These are phyloP conservation scores for Leptoteleia sp. DNA, from an alignment of 1,140 invertebrate genomes.

Conservation along the genomic window DNA sequence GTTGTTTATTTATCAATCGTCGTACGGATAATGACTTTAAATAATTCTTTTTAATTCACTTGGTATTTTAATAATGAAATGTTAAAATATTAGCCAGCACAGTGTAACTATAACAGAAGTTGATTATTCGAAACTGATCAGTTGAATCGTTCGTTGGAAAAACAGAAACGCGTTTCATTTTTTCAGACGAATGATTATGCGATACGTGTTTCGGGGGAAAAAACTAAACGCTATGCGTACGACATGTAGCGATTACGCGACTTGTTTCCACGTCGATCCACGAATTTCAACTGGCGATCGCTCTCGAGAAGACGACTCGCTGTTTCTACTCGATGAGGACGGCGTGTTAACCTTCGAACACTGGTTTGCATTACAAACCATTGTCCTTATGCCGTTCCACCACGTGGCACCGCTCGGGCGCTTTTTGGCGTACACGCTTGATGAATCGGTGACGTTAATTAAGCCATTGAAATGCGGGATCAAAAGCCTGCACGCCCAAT, in stretches of 20 bases:
- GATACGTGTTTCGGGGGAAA: neutral
- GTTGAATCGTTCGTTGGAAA: neutral
- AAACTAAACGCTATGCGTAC: neutral
- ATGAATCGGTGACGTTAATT: slow-evolving; percentile 49
- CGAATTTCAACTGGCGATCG: slow-evolving; percentile 71
- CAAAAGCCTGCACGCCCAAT: slow-evolving; percentile 18
- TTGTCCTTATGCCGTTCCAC: slow-evolving; percentile 55
- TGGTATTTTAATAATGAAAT: too few species aligned
- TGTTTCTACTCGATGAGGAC: slow-evolving; percentile 65
- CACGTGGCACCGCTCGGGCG: slow-evolving; percentile 17
- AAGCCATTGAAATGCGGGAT: slow-evolving; percentile 36
- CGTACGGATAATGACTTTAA: too few species aligned
- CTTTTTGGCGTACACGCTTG: slow-evolving; percentile 27
- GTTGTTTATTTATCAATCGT: too few species aligned
- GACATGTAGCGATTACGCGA: slow-evolving; percentile 54
- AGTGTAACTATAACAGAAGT: too few species aligned
- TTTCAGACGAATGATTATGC: neutral
- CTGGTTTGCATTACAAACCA: slow-evolving; percentile 71
- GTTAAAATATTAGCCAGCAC: too few species aligned
- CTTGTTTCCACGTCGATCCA: slow-evolving; percentile 64
- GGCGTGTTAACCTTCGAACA: slow-evolving; percentile 69
- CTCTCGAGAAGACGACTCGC: slow-evolving; percentile 43
- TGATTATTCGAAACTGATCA: too few species aligned
- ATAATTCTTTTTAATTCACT: too few species aligned
- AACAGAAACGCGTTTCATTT: too few species aligned